A percentile compares a stretch with the other conserved stretches of the same genome.
These are phyloP conservation scores for Chorisops tibialis DNA, from an alignment of 2,888 invertebrate species.

Conservation along the genomic window DNA sequence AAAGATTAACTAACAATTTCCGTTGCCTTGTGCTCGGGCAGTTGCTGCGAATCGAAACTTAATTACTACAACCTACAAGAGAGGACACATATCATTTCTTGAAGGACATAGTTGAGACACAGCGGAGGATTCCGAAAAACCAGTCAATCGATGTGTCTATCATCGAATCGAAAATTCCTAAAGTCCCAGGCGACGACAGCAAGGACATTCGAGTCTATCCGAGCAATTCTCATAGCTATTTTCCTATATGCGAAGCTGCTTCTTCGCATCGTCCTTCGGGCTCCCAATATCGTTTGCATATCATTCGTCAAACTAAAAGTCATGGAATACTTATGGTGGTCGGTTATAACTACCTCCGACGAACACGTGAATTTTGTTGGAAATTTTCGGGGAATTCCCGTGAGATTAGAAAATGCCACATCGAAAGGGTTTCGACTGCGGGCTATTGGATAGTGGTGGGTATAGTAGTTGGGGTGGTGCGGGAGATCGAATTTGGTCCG, in stretches of 20 bases:
- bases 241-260: background rate
- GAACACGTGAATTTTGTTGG: slow-evolving; percentile 39
- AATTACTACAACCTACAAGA: no score
- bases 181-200: background rate
- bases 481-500: background rate
- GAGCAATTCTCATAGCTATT: background rate
- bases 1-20: no score
- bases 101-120: no score
- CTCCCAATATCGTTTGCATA: background rate
- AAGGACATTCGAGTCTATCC: no score
- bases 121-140: no score
- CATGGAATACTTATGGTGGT: background rate
- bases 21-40: no score
- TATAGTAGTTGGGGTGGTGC: background rate
- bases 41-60: no score
- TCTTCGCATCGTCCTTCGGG: background rate
- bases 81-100: no score
- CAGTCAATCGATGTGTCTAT: no score
- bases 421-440: slow-evolving; percentile 15
- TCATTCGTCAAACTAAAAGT: no score
- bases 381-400: slow-evolving; percentile 50
- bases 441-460: no score
- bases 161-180: background rate
- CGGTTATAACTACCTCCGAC: slow-evolving; percentile 3
- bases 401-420: slow-evolving; percentile 45